Base-by-base conservation (phyloP, 2,888 invertebrate species). In the Drosophila tanythrix region DNA sequence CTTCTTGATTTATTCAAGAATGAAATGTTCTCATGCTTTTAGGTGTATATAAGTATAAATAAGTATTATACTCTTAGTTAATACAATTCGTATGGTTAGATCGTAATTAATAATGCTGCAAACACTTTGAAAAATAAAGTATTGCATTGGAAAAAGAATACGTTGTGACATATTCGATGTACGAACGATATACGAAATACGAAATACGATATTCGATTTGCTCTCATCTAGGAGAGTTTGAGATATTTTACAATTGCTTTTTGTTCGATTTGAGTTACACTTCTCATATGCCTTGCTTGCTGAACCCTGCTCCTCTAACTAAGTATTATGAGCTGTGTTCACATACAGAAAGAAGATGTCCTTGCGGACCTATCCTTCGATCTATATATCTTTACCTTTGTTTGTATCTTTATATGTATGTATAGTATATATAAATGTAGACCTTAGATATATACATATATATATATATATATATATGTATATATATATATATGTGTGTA, bases 101-200 rank as follows among this genome's bases (percentile, higher is more conserved):
- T 76, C 65, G 59, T 73, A 67, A 59, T 70, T 51, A 74, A 70
- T 83, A 73, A 79, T 75, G 79, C 65, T 65, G 85, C 85, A 87
- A 85, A 87, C 60, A 85, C 84, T 89, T 85, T 85, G 75, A 83
- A 87, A 85, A 89, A 85, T 89, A 89, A 85, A 86, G 85, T 82
- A 69, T 88, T 78, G 86, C 79, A 11, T 70, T 70, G 60, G 70
- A 82, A 73, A 74, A 63, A 62, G 61, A 82, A 71, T 40, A 79
- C 66, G 48, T 70, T 64, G 59, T 38, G 79, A 51, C 65, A 57
- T 43, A 56, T 48, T 58, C 76, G 51, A 65, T 78, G 59, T 40
- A 58, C 66, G 61, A 58, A 21, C 48, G 31, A 53, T 74, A 43
- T 33, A 50, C 61, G 62, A 58, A 56, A 38, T 25, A 59, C 72